Evolutionary conservation across 2,888 invertebrate species (phyloP), one percentile per base, ranked within the genome.

Genomic region (Neria commutata): DNA sequence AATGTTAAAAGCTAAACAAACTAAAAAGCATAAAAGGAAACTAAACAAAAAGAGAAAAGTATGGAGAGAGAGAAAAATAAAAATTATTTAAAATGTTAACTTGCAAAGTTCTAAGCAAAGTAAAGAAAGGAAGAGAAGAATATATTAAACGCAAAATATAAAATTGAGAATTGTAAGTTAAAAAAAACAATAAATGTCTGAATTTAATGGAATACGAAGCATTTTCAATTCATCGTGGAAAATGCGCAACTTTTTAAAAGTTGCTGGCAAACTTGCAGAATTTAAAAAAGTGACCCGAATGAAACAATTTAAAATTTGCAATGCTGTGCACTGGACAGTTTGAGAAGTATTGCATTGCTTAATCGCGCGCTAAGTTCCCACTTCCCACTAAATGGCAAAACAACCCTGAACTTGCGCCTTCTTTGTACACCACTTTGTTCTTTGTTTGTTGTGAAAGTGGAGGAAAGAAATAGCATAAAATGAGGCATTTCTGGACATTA

Each of bases 141-240:
- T n/a, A 48, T 17, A 42, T 25, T n/a, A 49, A 26, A 48, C 10
- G 8, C 29, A 54, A 16, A 21, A 21, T 17, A 14, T 10, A 45
- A 16, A 46, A 29, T 17, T 25, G 29, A 24, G 3, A 37, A 57
- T 21, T 17, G 29, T 40, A 50, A 19, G n/a, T n/a, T n/a, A 19
- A 42, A 54, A 45, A 46, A 52, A 24, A 33, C 46, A 52, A 47
- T 37, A 51, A 51, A 51, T 26, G 24, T 33, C 37, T 57, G 52
- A 34, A 25, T 52, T 21, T 42, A 51, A 57, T 42, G 42, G 42
- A 42, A 42, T 42, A 4, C 42, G 21, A 42, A 19, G 42, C 14
- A 6, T 17, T 37, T 37, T 37, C 4, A 29, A 29, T 11, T 29
- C 11, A 29, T 29, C 11, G 29, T 29, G 11, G 29, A 29, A 8